These are phyloP conservation scores for Cataglyphis hispanica DNA, from an alignment of 1,140 invertebrate species.

Conservation along the genomic window DNA sequence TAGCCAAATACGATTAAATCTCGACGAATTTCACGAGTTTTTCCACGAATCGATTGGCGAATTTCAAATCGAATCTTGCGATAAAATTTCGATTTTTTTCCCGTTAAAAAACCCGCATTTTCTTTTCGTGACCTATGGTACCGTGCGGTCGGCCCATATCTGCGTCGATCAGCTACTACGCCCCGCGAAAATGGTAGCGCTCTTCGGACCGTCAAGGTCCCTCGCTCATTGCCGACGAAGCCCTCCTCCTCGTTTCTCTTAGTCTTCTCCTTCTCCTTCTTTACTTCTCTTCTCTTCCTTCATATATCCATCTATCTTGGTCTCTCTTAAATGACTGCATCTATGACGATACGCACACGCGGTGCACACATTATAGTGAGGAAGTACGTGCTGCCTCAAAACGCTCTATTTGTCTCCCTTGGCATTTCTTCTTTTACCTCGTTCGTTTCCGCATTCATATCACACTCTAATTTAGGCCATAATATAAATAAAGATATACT, in stretches of 20 bases:
- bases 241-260: constrained; percentile 20
- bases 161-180: constrained; percentile 25
- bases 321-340: constrained; percentile 5
- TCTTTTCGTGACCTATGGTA: not conserved
- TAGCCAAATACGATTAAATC: not conserved
- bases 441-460: not conserved
- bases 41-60: not conserved
- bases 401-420: constrained; percentile 28
- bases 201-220: constrained; percentile 55
- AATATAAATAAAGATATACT: not conserved
- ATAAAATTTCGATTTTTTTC: constrained; percentile 1
- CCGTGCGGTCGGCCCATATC: constrained; percentile 16
- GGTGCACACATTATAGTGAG: constrained; percentile 34
- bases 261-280: not conserved
- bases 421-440: not conserved
- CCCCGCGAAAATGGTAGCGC: constrained; percentile 58
- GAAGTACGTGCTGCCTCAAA: constrained; percentile 26
- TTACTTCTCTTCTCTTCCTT: not conserved
- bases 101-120: not conserved
- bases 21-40: not conserved
- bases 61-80: not conserved
- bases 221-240: constrained; percentile 6
- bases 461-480: not conserved
- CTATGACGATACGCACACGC: not conserved
- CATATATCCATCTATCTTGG: not conserved